These are phyloP conservation scores for Oncorhynchus kisutch DNA, from an alignment of 2,113 vertebrate genomes.

Conservation along the genomic window DNA sequence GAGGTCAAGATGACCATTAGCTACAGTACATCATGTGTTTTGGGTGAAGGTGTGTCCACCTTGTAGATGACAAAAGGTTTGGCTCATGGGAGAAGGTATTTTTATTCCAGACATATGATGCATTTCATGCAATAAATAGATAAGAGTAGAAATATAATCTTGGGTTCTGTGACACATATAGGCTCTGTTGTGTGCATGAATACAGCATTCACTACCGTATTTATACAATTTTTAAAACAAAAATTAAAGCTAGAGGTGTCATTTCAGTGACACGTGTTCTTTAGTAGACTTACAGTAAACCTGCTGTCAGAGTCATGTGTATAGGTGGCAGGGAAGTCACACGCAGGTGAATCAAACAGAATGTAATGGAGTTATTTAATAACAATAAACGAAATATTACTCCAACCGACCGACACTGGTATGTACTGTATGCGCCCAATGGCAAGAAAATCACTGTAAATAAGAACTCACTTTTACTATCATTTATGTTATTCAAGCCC, in stretches of 20 bases:
- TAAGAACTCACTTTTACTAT: no score
- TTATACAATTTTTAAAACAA: no score
- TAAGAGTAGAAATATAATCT: neutral
- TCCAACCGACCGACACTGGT: no score
- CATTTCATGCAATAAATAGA: neutral
- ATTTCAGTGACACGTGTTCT: neutral
- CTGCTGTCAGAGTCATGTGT: slow-evolving; percentile 50
- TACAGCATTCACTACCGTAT: neutral
- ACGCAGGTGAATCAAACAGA: no score
- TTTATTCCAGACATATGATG: neutral
- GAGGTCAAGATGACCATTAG: neutral
- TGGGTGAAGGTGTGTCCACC: neutral
- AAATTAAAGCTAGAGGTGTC: neutral
- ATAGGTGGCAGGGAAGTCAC: no score
- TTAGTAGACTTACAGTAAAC: slow-evolving; percentile 80
- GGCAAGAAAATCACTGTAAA: no score
- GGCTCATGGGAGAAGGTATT: neutral
- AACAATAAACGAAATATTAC: no score
- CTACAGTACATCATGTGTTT: neutral
- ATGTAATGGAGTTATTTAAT: no score
- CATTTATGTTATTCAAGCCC: no score
- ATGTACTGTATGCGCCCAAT: no score
- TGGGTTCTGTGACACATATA: neutral
- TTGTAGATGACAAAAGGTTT: neutral
- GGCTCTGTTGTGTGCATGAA: neutral